Conservation (phyloP, 2,797 vertebrate species). For the Aselliscus stoliczkanus region DNA sequence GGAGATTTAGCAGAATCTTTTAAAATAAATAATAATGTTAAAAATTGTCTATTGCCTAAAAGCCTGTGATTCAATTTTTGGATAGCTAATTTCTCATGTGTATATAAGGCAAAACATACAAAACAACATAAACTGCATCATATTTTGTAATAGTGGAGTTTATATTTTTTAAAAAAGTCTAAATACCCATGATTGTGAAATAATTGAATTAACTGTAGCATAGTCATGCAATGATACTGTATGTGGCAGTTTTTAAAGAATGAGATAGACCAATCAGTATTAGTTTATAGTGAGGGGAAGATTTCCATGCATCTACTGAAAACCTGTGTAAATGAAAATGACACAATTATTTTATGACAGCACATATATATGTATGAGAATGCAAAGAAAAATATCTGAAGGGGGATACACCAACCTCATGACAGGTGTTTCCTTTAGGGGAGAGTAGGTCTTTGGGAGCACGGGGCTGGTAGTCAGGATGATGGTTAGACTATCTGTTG, state of each 20-base stretch:
- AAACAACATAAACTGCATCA: background rate
- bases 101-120: background rate
- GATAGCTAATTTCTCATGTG: background rate
- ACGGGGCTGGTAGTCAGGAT: fast-evolving
- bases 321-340: background rate
- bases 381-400: background rate
- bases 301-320: background rate
- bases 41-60: background rate
- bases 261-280: background rate
- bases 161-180: background rate
- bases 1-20: background rate
- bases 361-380: background rate
- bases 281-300: background rate
- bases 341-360: background rate
- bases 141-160: background rate
- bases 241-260: background rate
- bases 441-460: background rate
- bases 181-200: background rate
- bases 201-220: background rate
- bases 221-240: background rate
- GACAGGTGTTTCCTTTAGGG: background rate
- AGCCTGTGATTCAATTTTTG: background rate
- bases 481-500: background rate
- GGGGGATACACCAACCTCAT: background rate
- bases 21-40: background rate